Evolutionary conservation across 2,113 vertebrate species (phyloP).

Genomic region (Passer montanus): DNA sequence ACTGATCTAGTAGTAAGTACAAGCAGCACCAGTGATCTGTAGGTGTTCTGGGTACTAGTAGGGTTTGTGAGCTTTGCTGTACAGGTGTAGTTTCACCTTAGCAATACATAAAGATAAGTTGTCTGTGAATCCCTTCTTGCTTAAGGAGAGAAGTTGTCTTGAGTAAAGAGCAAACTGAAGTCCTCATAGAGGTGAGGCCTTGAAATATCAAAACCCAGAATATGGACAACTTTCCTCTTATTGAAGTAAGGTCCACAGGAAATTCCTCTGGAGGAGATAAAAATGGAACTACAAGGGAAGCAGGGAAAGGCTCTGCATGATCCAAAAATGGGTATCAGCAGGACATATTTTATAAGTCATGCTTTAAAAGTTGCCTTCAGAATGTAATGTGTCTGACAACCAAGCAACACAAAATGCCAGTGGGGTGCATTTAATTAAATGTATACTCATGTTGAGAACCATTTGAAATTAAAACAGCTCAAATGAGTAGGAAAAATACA

Average conservation of each 20-base stretch:
- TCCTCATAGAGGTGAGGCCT: not conserved
- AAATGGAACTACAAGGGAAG: not conserved
- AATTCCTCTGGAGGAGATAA: not conserved
- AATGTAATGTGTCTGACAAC: not conserved
- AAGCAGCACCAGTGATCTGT: not conserved
- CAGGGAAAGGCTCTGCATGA: not conserved
- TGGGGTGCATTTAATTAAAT: not conserved
- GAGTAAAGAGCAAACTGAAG: not conserved
- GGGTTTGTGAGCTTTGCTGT: not conserved
- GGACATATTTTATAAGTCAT: not conserved
- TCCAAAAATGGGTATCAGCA: not conserved
- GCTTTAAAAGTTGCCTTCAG: not conserved
- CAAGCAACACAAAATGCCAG: not conserved
- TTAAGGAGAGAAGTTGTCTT: not conserved
- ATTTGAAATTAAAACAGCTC: not conserved
- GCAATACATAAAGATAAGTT: not conserved
- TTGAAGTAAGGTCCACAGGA: not conserved
- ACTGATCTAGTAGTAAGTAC: not conserved
- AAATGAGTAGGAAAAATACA: not conserved
- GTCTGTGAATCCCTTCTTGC: not conserved
- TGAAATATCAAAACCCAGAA: not conserved
- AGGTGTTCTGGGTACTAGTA: not conserved
- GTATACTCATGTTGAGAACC: not conserved
- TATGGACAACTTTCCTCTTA: not conserved
- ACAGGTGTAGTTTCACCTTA: not conserved